These are phyloP conservation scores for Pseudomyrmex concolor DNA, from an alignment of 1,140 invertebrate species.

Conservation along the genomic window DNA sequence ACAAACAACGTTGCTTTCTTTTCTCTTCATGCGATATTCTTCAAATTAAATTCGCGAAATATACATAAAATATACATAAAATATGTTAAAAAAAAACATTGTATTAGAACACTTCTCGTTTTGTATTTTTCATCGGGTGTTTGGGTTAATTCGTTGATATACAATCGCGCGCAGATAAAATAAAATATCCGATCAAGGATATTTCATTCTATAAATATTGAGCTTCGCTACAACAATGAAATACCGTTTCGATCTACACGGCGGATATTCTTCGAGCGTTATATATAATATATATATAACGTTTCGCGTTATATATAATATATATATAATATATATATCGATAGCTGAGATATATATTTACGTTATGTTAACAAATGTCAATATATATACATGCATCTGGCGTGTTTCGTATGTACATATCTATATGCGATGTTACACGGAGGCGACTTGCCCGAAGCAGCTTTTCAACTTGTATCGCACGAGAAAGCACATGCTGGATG, in stretches of 20 bases:
- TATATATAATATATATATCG: not conserved
- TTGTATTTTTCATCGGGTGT: not conserved
- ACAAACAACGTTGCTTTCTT: not conserved
- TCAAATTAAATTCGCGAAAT: not conserved
- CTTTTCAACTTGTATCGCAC: constrained; percentile 14
- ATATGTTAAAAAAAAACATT: not conserved
- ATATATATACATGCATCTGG: no score
- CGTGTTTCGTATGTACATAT: not conserved
- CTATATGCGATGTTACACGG: not conserved
- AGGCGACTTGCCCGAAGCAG: not conserved
- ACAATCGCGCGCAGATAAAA: not conserved
- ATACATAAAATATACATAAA: no score
- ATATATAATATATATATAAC: no score
- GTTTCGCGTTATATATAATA: no score
- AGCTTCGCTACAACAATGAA: not conserved
- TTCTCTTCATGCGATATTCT: not conserved
- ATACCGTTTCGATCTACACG: not conserved
- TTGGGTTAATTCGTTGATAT: not conserved
- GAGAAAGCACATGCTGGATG: constrained; percentile 24
- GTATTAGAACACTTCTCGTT: not conserved
- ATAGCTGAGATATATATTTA: constrained; percentile 14
- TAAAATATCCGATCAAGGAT: not conserved
- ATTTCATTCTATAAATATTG: not conserved
- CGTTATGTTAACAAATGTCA: not conserved
- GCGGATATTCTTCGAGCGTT: not conserved